Conservation (phyloP, 2,113 vertebrate genomes). For the Eclectus roratus region DNA sequence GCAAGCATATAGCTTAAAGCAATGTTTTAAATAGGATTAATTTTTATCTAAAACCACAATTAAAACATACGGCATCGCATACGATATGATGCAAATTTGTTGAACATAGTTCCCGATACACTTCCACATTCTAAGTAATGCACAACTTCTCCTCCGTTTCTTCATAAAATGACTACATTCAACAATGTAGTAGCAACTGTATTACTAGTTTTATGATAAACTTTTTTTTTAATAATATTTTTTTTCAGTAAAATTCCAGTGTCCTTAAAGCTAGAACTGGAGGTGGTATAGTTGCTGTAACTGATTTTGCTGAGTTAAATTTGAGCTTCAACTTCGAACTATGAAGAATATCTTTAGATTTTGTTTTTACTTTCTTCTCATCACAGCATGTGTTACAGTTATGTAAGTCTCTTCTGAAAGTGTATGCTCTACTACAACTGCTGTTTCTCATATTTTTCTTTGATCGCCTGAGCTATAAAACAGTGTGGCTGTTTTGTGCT, state of each 20-base stretch:
- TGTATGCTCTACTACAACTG: not conserved
- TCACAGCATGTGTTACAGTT: not conserved
- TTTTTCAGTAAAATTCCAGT: not conserved
- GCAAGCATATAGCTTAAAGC: not conserved
- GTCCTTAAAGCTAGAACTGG: not conserved
- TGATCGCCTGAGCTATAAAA: not conserved
- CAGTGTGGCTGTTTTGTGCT: not conserved
- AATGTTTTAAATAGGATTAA: not conserved
- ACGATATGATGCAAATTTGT: not conserved
- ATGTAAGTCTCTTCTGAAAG: not conserved
- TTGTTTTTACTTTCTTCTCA: constrained; percentile 14
- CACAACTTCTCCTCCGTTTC: not conserved
- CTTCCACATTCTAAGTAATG: not conserved
- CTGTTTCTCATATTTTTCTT: not conserved
- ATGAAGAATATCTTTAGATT: not conserved
- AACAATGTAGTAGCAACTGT: not conserved
- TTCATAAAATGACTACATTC: not conserved
- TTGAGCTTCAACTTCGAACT: not conserved
- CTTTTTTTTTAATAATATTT: not conserved
- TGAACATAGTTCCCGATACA: not conserved
- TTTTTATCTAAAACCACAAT: not conserved
- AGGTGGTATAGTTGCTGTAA: not conserved
- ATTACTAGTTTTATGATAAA: not conserved
- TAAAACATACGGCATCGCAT: not conserved
- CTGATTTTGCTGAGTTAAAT: not conserved